Percentiles rank a stretch among this genome's conserved stretches.
Evolutionary conservation across 2,888 invertebrate genomes (phyloP).

Genomic region (Ochropleura plecta): DNA sequence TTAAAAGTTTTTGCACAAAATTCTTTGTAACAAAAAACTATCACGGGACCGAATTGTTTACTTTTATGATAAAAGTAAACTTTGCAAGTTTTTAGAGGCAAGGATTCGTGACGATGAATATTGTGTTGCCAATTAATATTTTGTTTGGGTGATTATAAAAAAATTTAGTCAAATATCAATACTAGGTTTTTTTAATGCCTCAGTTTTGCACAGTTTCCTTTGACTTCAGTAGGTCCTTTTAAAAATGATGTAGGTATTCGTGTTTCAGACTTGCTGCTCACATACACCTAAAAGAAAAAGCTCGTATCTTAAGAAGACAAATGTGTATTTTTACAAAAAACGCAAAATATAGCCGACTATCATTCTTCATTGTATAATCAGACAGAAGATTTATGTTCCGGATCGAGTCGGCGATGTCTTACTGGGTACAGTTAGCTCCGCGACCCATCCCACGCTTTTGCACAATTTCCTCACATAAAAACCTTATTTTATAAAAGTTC

Average conservation of each 20-base stretch:
- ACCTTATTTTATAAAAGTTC: conserved; percentile 81
- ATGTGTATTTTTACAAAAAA: conserved; percentile 47
- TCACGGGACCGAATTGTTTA: conserved; percentile 82
- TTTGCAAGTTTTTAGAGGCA: conserved; percentile 70
- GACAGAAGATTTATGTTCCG: conserved; percentile 76
- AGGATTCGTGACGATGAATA: conserved; percentile 73
- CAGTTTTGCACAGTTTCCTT: not conserved
- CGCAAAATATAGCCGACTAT: conserved; percentile 46
- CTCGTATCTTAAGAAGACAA: conserved; percentile 12
- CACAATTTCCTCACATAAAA: conserved; percentile 84
- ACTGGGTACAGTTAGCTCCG: conserved; percentile 83
- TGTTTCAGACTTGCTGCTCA: not conserved
- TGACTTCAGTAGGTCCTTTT: not conserved
- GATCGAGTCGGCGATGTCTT: conserved; percentile 75
- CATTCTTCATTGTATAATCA: conserved; percentile 66
- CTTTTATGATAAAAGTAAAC: conserved; percentile 84
- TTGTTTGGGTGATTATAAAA: not conserved
- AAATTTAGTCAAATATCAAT: not conserved
- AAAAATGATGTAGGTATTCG: not conserved
- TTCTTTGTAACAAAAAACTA: conserved; percentile 80
- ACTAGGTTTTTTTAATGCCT: not conserved
- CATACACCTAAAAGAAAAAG: not conserved
- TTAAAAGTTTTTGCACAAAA: conserved; percentile 83
- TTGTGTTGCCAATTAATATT: conserved; percentile 53
- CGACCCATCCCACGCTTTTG: conserved; percentile 89